phyloP scores from a whole-genome alignment of 2,797 vertebrate genomes.

The Catharus ustulatus region DNA sequence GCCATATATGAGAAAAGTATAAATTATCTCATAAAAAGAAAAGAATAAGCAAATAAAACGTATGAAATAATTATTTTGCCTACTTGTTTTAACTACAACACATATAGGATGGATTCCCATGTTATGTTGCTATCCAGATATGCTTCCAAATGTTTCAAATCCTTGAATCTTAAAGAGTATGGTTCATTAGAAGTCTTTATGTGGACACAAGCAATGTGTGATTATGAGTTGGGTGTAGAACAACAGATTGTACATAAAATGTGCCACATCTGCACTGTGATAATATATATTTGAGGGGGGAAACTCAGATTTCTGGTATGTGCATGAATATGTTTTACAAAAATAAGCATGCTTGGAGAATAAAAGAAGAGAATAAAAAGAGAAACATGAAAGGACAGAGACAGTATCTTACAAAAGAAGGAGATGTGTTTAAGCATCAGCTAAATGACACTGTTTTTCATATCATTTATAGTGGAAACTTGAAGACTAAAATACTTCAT shows the following conservation, averaged over 20 bases:
- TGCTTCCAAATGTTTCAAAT: conserved; percentile 34
- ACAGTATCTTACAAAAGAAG: conserved; percentile 30
- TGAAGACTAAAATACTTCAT: conserved; percentile 66
- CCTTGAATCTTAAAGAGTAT: conserved; percentile 54
- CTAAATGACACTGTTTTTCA: conserved; percentile 66
- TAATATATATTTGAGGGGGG: conserved; percentile 56
- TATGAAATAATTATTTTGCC: neutral
- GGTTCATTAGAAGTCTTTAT: conserved; percentile 45
- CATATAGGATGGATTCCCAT: neutral
- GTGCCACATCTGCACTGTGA: conserved; percentile 27
- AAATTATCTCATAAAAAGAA: neutral
- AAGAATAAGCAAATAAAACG: neutral
- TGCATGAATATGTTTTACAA: conserved; percentile 25
- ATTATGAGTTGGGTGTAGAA: conserved; percentile 38
- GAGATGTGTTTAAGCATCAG: conserved; percentile 57
- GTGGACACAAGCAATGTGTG: conserved; percentile 4
- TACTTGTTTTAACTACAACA: neutral
- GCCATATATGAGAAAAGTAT: neutral
- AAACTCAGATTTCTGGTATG: conserved; percentile 60
- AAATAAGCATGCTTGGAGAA: conserved; percentile 59
- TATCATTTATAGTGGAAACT: conserved; percentile 50
- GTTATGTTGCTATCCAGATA: conserved; percentile 42
- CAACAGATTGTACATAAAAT: conserved; percentile 46
- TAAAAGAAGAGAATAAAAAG: conserved; percentile 55
- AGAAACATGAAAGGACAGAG: conserved; percentile 5